Percentiles rank a stretch among this genome's conserved stretches.
Conservation (phyloP, 2,113 vertebrate species). For the Micronycteris hirsuta region DNA sequence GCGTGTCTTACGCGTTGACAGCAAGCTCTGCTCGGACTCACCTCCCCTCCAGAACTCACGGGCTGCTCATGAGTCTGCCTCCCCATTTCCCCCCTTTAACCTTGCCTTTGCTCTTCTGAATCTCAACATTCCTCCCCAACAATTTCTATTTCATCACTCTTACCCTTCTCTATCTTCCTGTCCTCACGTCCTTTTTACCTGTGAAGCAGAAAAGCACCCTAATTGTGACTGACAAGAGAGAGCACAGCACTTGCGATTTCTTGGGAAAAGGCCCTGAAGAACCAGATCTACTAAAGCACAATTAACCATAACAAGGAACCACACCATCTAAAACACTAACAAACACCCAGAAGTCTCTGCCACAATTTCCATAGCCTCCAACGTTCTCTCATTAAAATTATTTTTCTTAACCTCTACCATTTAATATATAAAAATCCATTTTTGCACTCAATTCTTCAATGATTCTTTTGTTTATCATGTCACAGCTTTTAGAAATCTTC, state of each 20-base stretch:
- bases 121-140: neutral
- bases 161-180: neutral
- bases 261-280: neutral
- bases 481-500: slow-evolving; percentile 3
- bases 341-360: neutral
- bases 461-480: neutral
- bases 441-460: neutral
- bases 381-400: neutral
- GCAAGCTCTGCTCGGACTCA: neutral
- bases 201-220: neutral
- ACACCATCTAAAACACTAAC: neutral
- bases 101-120: neutral
- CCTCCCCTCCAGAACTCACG: neutral
- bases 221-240: neutral
- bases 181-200: neutral
- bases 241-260: neutral
- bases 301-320: neutral
- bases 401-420: neutral
- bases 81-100: neutral
- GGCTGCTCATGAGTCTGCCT: neutral
- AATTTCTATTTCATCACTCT: neutral
- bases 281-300: neutral
- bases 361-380: neutral
- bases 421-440: neutral
- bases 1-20: fast-evolving